Conservation (phyloP, 2,797 vertebrate genomes). For the Somateria mollissima region DNA sequence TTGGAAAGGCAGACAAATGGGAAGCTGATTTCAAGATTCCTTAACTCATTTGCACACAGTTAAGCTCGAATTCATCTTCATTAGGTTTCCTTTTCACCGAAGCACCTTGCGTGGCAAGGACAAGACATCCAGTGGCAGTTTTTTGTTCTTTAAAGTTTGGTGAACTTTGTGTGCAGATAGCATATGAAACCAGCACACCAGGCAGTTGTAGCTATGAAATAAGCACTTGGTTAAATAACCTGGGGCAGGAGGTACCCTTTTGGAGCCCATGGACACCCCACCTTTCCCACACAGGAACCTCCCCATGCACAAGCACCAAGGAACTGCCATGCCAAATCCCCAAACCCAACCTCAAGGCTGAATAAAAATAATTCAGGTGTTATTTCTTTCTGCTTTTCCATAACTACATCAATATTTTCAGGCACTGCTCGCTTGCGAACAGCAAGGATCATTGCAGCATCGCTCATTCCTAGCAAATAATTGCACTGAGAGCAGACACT, state of each 20-base stretch:
- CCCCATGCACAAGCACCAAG: rapidly evolving
- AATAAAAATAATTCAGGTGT: too few species aligned
- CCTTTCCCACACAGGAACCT: neutral
- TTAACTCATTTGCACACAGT: neutral
- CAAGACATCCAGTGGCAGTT: neutral
- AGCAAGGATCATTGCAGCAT: neutral
- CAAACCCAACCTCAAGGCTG: neutral
- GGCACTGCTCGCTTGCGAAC: neutral
- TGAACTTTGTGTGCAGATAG: neutral
- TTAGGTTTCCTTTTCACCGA: neutral
- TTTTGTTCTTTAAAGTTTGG: neutral
- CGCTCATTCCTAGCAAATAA: neutral
- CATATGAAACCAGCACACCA: neutral
- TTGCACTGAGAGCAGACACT: neutral
- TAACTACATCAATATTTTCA: neutral
- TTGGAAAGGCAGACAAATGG: neutral
- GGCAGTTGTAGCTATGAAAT: neutral
- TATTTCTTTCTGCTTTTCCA: neutral
- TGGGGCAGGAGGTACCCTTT: neutral
- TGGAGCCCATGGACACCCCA: neutral
- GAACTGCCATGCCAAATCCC: neutral
- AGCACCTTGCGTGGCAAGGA: neutral
- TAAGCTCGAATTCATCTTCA: slow-evolving; percentile 7
- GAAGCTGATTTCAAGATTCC: neutral
- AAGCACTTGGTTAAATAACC: neutral